Conservation (phyloP, 2,888 invertebrate species). For the Hesperia comma region DNA sequence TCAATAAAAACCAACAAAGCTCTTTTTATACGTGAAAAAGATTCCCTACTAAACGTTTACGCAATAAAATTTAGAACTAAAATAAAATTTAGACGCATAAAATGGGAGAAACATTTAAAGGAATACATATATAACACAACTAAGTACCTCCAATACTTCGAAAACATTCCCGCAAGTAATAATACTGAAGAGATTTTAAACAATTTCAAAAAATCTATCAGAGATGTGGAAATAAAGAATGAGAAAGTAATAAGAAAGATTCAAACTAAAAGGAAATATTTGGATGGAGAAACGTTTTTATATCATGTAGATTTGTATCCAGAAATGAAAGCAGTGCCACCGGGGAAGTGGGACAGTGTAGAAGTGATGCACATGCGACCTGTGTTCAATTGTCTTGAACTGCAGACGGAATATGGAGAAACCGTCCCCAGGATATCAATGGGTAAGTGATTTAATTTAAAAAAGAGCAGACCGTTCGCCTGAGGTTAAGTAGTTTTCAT, state of each 20-base stretch:
- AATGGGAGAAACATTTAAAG: slow-evolving; percentile 61
- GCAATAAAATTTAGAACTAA: slow-evolving; percentile 59
- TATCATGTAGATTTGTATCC: slow-evolving; percentile 62
- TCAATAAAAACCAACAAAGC: slow-evolving; percentile 63
- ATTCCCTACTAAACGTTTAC: slow-evolving; percentile 57
- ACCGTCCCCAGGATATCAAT: slow-evolving; percentile 50
- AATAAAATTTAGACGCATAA: slow-evolving; percentile 45
- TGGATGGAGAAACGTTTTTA: slow-evolving; percentile 60
- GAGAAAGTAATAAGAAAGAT: slow-evolving; percentile 51
- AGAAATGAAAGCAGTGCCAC: slow-evolving; percentile 58
- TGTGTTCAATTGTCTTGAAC: slow-evolving; percentile 55
- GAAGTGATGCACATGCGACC: slow-evolving; percentile 49
- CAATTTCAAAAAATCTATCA: slow-evolving; percentile 48
- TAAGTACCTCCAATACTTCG: slow-evolving; percentile 49
- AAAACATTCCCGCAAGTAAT: slow-evolving; percentile 32
- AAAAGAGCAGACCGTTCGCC: too few species aligned
- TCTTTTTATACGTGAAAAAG: slow-evolving; percentile 61
- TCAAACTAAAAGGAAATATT: slow-evolving; percentile 61
- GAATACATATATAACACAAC: slow-evolving; percentile 66
- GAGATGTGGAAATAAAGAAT: slow-evolving; percentile 50
- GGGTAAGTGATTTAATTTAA: slow-evolving; percentile 56
- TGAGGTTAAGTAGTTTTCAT: too few species aligned
- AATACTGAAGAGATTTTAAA: slow-evolving; percentile 51
- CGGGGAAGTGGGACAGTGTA: slow-evolving; percentile 62
- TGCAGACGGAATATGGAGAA: slow-evolving; percentile 37